Evolutionary conservation across 2,888 invertebrate genomes (phyloP).

Genomic region (Leptura quadrifasciata): DNA sequence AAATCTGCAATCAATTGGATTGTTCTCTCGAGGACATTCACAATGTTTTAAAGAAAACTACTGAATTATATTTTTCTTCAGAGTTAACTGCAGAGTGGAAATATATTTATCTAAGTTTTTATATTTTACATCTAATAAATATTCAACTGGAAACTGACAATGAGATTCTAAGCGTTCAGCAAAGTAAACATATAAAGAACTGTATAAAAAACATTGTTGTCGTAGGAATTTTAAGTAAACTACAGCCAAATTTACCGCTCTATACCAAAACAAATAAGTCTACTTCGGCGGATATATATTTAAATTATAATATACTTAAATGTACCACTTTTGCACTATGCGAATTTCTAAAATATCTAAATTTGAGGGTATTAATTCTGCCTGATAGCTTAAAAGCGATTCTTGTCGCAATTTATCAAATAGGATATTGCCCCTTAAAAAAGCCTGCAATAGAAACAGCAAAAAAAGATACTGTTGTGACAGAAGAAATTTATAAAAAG

Average conservation of each 20-base stretch:
- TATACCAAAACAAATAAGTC: constrained; percentile 49
- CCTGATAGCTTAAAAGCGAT: constrained; percentile 78
- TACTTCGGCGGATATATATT: constrained; percentile 68
- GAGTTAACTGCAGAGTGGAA: constrained; percentile 68
- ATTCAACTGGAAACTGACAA: constrained; percentile 61
- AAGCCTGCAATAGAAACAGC: constrained; percentile 73
- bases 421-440: constrained; percentile 81
- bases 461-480: constrained; percentile 75
- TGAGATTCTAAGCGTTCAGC: constrained; percentile 79
- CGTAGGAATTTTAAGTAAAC: constrained; percentile 80
- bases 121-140: constrained; percentile 72
- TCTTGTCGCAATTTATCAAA: constrained; percentile 82
- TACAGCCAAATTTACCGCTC: constrained; percentile 76
- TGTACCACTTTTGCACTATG: constrained; percentile 75
- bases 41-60: constrained; percentile 39
- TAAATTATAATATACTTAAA: constrained; percentile 76
- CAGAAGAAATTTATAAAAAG: constrained; percentile 75
- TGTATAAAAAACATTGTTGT: constrained; percentile 79
- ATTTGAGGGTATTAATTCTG: constrained; percentile 77
- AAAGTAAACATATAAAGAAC: constrained; percentile 79
- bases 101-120: constrained; percentile 73
- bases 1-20: constrained; percentile 48
- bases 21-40: constrained; percentile 47
- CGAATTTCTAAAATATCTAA: constrained; percentile 74
- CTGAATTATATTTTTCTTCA: constrained; percentile 53